Percentiles rank a stretch among this genome's conserved stretches.
Evolutionary conservation across 2,113 vertebrate genomes (phyloP).

Genomic region (Antechinus flavipes): DNA sequence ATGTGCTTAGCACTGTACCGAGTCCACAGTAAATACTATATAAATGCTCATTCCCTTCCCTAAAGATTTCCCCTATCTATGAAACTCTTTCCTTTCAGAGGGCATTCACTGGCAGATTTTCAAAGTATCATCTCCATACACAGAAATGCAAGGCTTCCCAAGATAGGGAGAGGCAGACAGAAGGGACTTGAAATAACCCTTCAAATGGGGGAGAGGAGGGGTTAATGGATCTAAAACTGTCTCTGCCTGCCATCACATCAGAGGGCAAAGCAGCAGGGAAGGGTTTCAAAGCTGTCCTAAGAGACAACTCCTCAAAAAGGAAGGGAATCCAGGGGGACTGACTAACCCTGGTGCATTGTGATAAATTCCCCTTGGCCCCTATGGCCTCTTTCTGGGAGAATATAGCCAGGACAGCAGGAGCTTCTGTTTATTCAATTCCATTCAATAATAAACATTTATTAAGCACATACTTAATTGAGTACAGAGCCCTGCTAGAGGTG

Average conservation of each 20-base stretch:
- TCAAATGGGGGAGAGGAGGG: not conserved
- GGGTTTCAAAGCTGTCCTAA: not conserved
- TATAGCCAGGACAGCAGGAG: not conserved
- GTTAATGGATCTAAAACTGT: not conserved
- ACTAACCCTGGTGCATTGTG: not conserved
- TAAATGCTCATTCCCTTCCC: not conserved
- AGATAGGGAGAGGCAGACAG: not conserved
- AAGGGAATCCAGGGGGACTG: not conserved
- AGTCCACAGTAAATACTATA: not conserved
- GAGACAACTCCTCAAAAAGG: not conserved
- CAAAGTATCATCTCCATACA: not conserved
- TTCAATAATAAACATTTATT: not conserved
- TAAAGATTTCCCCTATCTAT: not conserved
- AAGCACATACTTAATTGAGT: not conserved
- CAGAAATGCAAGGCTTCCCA: not conserved
- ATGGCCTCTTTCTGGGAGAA: not conserved
- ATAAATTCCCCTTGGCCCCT: not conserved
- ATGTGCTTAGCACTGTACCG: not conserved
- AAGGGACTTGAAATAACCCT: not conserved
- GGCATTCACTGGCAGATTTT: not conserved
- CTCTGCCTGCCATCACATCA: not conserved
- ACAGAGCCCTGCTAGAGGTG: not conserved
- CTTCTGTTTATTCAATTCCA: not conserved
- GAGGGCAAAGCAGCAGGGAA: not conserved
- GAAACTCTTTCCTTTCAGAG: not conserved